Evolutionary conservation across 2,113 vertebrate genomes (phyloP).

Genomic region (Abramis brama): DNA sequence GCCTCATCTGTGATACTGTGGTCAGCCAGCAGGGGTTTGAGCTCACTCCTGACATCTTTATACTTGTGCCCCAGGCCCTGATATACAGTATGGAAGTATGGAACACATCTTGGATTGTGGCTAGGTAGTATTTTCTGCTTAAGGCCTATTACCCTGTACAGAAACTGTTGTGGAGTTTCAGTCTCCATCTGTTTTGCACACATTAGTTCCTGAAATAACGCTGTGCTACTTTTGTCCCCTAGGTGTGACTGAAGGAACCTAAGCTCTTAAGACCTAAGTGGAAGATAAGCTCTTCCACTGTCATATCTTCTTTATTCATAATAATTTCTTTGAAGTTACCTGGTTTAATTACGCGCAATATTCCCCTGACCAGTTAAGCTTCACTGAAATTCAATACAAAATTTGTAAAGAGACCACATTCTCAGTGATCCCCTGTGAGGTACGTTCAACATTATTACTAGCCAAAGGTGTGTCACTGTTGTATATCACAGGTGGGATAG

Average conservation of each 20-base stretch:
- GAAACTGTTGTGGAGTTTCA: too few species aligned
- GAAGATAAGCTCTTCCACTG: conserved; percentile 8
- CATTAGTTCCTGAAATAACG: not conserved
- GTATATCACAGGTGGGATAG: too few species aligned
- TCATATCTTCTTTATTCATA: conserved; percentile 5
- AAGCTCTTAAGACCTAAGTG: too few species aligned
- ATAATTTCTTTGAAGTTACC: not conserved
- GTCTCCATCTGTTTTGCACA: too few species aligned
- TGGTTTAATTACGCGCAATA: conserved; percentile 1
- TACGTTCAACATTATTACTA: not conserved
- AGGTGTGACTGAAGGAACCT: not conserved
- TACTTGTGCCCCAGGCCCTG: conserved; percentile 5
- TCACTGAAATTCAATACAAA: not conserved
- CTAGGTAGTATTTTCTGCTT: not conserved
- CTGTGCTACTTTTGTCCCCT: not conserved
- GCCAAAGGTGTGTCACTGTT: too few species aligned
- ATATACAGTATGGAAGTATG: not conserved
- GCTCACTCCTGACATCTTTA: not conserved
- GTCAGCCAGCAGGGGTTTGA: not conserved
- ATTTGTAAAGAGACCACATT: not conserved
- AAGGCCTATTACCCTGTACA: too few species aligned
- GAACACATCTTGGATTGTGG: conserved; percentile 5
- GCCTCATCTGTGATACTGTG: not conserved
- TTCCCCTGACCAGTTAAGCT: not conserved
- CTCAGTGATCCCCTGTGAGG: not conserved